A percentile compares a stretch with the other conserved stretches of the same genome.
Conservation (phyloP, 2,113 vertebrate species). For the Ardeotis arabs region DNA sequence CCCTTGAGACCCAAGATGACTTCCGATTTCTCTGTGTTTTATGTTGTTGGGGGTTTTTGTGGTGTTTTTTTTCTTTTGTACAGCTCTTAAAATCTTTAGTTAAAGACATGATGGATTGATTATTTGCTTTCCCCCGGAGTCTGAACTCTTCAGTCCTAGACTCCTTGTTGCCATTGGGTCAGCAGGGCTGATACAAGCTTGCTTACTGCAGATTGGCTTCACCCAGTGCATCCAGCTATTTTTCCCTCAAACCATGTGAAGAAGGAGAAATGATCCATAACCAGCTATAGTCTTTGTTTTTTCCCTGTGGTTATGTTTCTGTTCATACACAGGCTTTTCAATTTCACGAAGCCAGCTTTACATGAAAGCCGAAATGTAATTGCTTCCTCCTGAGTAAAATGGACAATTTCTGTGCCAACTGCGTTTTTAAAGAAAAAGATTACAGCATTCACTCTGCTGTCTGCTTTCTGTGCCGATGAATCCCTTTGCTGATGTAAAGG, state of each 20-base stretch:
- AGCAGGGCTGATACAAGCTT: not conserved
- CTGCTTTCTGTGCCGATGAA: not conserved
- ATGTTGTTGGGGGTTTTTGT: not conserved
- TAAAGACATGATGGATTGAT: not conserved
- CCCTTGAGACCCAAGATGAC: not conserved
- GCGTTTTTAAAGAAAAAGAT: slow-evolving; percentile 41
- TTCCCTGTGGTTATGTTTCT: slow-evolving; percentile 41
- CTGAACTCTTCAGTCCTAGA: not conserved
- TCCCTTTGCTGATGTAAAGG: slow-evolving; percentile 5
- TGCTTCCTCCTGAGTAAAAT: slow-evolving; percentile 53
- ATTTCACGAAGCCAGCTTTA: slow-evolving; percentile 43
- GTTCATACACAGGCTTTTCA: slow-evolving; percentile 15
- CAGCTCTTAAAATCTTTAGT: not conserved
- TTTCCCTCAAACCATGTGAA: slow-evolving; percentile 36
- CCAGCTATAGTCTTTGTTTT: not conserved
- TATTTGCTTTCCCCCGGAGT: not conserved
- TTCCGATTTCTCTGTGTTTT: not conserved
- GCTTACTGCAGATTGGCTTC: not conserved
- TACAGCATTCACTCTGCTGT: not conserved
- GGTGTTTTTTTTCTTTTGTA: not conserved
- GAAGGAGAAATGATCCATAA: slow-evolving; percentile 45
- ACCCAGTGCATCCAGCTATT: not conserved
- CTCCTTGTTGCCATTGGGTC: not conserved
- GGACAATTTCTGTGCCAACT: slow-evolving; percentile 50
- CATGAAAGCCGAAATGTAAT: slow-evolving; percentile 54